Evolutionary conservation across 1,140 invertebrate species (phyloP), one percentile per base, ranked within the genome.

Genomic region (Brachionus asplanchnoidis): DNA sequence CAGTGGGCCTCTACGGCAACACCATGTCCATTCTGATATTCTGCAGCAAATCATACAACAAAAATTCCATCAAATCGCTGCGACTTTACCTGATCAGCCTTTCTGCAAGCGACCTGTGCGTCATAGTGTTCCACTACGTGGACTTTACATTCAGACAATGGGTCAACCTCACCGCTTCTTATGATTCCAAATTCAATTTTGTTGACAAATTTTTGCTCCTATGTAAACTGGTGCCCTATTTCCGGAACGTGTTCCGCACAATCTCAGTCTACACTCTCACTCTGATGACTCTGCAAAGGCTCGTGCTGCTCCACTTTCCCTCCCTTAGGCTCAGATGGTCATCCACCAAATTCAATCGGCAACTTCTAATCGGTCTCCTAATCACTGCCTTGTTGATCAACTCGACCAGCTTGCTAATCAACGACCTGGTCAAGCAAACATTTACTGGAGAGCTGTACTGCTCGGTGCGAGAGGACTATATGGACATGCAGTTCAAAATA

Each of bases 61-160:
- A 77, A 77, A 77, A 77, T 77, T 77, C 73, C n/a, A 77, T 77
- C 9, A 77, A 77, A n/a, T 77, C 73, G 6, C 42, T 77, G 2
- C 40, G 73, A 23, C 26, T 50, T 2, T 77, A 77, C 26, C 50
- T 77, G 42, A 77, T 77, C 11, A 50, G 14, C 12, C 42, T 77
- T 12, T 77, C 73, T 1, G 23, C 46, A 3, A 77, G 73, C 20
- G 73, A 77, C 32, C 14, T 77, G 20, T 77, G 42, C 26, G 73
- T 77, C 23, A 77, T 77, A 12, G 46, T 77, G 11, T 77, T 77
- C 20, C 73, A 77, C 26, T 77, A 77, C 32, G 73, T 77, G 0
- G 73, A 77, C n/a, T 77, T 77, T 77, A 77, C 73, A 7, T 77
- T 77, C 17, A 28, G 73, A 36, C 44, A 46, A 77, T 77, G 73